These are phyloP conservation scores for Sebastes schlegelii DNA, from an alignment of 2,113 vertebrate genomes.

Conservation along the genomic window DNA sequence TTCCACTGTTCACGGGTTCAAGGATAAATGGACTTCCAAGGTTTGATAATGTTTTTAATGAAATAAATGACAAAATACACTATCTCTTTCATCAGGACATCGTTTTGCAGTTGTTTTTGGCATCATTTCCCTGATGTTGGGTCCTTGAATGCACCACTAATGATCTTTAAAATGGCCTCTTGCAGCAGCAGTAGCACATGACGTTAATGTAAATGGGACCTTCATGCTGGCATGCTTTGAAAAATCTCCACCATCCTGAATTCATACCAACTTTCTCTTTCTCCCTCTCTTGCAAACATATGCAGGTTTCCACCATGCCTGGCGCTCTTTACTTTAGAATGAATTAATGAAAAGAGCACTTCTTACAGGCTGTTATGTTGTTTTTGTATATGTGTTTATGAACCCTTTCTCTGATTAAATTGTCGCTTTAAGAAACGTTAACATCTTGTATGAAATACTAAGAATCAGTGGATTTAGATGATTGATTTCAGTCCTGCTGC, in stretches of 20 bases:
- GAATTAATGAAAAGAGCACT: not conserved
- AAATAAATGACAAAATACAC: not conserved
- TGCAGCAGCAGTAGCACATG: not conserved
- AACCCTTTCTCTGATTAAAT: constrained; percentile 26
- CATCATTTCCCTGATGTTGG: not conserved
- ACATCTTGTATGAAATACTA: constrained; percentile 1
- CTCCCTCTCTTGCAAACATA: not conserved
- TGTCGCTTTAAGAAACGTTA: constrained; percentile 8
- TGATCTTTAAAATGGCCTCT: not conserved
- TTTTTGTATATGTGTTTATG: not conserved
- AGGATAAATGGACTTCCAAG: not conserved
- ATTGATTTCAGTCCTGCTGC: constrained; percentile 43
- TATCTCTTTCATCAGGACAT: not conserved
- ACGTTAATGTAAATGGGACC: not conserved
- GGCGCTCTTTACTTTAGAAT: constrained; percentile 8
- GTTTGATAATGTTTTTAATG: not conserved
- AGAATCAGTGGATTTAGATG: constrained; percentile 11
- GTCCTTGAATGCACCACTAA: not conserved
- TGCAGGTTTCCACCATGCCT: not conserved
- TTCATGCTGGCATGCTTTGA: not conserved
- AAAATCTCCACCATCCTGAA: not conserved
- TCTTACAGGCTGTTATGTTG: not conserved
- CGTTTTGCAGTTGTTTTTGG: not conserved
- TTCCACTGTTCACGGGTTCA: not conserved
- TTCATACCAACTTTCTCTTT: not conserved